Conservation (phyloP, 2,888 invertebrate genomes). For the Hoplodrina blanda region DNA sequence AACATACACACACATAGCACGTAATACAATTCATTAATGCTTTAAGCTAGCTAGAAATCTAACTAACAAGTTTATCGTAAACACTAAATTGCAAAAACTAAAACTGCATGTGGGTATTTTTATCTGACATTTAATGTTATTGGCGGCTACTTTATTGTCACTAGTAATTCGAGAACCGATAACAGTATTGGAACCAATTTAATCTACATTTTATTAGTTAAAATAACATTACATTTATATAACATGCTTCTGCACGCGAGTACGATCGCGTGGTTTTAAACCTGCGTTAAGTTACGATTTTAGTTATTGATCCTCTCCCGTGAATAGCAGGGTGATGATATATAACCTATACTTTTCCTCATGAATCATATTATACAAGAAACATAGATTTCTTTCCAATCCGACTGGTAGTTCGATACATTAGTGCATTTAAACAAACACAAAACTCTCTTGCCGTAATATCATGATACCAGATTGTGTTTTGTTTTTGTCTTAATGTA, state of each 20-base stretch:
- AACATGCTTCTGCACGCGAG: no score
- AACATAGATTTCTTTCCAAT: no score
- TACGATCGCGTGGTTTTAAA: no score
- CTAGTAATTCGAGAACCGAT: slow-evolving; percentile 4
- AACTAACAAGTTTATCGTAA: slow-evolving; percentile 1
- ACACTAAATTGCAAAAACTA: slow-evolving; percentile 9
- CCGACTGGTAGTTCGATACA: no score
- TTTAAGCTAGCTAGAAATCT: not conserved
- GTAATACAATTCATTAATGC: not conserved
- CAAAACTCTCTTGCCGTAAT: not conserved
- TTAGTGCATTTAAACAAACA: no score
- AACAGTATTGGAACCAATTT: slow-evolving; percentile 23
- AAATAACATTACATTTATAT: slow-evolving; percentile 4
- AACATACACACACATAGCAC: not conserved
- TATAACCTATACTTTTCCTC: no score
- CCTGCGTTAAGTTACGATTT: no score
- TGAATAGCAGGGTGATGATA: no score
- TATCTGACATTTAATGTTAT: slow-evolving; percentile 12
- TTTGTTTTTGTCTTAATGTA: not conserved
- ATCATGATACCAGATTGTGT: not conserved
- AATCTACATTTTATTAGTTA: slow-evolving; percentile 9
- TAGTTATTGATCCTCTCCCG: no score
- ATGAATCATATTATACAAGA: no score
- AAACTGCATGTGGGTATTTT: slow-evolving; percentile 4
- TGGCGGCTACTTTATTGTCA: not conserved